Percentiles rank a stretch among this genome's conserved stretches.
Conservation (phyloP, 2,888 invertebrate species). For the Perithous albicinctus region DNA sequence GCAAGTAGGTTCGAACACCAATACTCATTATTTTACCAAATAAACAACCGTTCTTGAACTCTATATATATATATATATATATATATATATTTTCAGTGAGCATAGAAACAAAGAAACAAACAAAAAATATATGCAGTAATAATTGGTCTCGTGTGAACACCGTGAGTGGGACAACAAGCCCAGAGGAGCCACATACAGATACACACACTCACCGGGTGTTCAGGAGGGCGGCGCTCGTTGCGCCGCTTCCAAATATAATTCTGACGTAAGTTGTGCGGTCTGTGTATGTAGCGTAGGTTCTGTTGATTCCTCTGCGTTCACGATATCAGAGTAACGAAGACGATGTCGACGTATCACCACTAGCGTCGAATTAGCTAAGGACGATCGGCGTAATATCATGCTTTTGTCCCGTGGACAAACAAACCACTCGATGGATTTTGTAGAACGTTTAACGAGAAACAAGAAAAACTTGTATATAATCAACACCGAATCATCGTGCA, state of each 20-base stretch:
- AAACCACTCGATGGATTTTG: not conserved
- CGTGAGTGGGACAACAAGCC: not conserved
- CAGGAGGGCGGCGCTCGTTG: constrained; percentile 71
- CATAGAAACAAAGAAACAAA: not conserved
- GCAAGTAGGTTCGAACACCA: too few relatives aligned
- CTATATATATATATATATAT: not conserved
- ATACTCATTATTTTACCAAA: not conserved
- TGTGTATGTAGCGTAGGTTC: constrained; percentile 42
- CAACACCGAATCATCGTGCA: not conserved
- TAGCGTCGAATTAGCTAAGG: constrained; percentile 39
- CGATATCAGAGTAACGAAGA: constrained; percentile 49
- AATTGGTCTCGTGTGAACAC: constrained; percentile 10
- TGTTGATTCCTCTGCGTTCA: constrained; percentile 40
- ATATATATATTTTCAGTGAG: too few relatives aligned
- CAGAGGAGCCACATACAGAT: too few relatives aligned
- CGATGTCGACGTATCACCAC: constrained; percentile 52
- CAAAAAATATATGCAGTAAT: not conserved
- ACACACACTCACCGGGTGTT: constrained; percentile 77
- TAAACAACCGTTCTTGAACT: not conserved
- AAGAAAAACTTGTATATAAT: constrained; percentile 3
- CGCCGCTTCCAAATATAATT: constrained; percentile 75
- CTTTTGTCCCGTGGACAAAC: constrained; percentile 46
- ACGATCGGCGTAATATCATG: constrained; percentile 64
- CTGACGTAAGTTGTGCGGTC: constrained; percentile 62
- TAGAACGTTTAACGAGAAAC: not conserved